phyloP scores from a whole-genome alignment of 1,140 invertebrate species.

The Scaptomyza montana region DNA sequence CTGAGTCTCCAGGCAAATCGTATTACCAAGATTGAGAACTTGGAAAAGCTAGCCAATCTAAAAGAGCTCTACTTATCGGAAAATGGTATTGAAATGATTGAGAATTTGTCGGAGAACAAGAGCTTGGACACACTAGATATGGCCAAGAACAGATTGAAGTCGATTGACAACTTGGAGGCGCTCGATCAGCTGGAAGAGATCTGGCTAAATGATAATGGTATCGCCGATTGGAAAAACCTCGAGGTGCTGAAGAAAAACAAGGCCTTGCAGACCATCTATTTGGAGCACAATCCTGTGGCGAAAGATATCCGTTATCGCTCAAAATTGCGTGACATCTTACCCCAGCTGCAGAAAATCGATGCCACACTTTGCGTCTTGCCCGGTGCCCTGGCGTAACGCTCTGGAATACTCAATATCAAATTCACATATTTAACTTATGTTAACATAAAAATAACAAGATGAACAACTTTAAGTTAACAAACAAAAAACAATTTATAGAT shows the following conservation, averaged over 20 bases:
- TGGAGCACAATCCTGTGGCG: constrained; percentile 96
- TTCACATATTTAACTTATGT: constrained; percentile 5
- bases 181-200: constrained; percentile 93
- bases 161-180: constrained; percentile 91
- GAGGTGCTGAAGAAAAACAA: constrained; percentile 90
- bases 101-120: constrained; percentile 89
- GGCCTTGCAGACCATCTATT: constrained; percentile 94
- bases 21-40: constrained; percentile 93
- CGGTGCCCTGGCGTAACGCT: constrained; percentile 67
- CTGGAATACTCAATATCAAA: constrained; percentile 15
- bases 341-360: constrained; percentile 96
- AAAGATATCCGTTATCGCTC: constrained; percentile 94
- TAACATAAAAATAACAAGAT: constrained; percentile 1
- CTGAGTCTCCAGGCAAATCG: constrained; percentile 97
- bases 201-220: constrained; percentile 97
- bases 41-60: constrained; percentile 89
- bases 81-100: constrained; percentile 93
- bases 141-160: constrained; percentile 93
- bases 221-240: constrained; percentile 93
- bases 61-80: constrained; percentile 97
- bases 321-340: constrained; percentile 95
- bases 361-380: constrained; percentile 91
- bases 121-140: constrained; percentile 94
- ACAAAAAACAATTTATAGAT: constrained; percentile 13
- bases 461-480: constrained; percentile 7